Evolutionary conservation across 1,140 invertebrate genomes (phyloP), one percentile per base, ranked within the genome.

Genomic region (Drosophila tsacasi): DNA sequence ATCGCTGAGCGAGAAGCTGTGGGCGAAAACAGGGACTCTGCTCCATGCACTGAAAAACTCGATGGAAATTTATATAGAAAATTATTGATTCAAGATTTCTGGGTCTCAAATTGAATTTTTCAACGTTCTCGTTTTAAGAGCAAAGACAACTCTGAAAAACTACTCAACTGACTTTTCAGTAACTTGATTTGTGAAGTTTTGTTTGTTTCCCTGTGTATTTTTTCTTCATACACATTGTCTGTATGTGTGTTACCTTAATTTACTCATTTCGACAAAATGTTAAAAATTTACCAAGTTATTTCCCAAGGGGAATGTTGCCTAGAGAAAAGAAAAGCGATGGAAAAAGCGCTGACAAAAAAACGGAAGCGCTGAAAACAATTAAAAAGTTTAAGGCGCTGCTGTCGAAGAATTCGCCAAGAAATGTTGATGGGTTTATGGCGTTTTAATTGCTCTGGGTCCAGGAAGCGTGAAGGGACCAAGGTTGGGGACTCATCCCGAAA

Each of bases 221-320:
- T 12, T n/a, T n/a, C n/a, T n/a, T n/a, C n/a, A 52, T 19, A 30
- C 49, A 12, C 47, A 3, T 19, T 59, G 42, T 66, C n/a, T 57
- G 47, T 61, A 60, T 40, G 17, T 32, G 35, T 42, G 58, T 8
- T 47, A 64, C 55, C 66, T 90, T 81, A 89, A 89, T 90, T 89
- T 81, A 90, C 84, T 89, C 74, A 90, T 89, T 84, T 90, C 69
- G 73, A 72, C 81, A 62, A 81, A 89, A 79, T 73, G 73, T 79
- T 81, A 79, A 79, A 81, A 81, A 90, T 90, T 52, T 84, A 63
- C 74, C 85, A 90, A 89, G 81, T 69, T 84, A 81, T 89, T 87
- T 78, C 35, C 81, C 82, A 35, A 55, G 50, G 66, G 72, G 50
- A 83, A 81, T 54, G 37, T 50, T 37, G 46, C 58, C 62, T 66